Percentiles rank a stretch among this genome's conserved stretches.
These are phyloP conservation scores for Dendrolimus houi DNA, from an alignment of 2,888 invertebrate genomes.

Conservation along the genomic window DNA sequence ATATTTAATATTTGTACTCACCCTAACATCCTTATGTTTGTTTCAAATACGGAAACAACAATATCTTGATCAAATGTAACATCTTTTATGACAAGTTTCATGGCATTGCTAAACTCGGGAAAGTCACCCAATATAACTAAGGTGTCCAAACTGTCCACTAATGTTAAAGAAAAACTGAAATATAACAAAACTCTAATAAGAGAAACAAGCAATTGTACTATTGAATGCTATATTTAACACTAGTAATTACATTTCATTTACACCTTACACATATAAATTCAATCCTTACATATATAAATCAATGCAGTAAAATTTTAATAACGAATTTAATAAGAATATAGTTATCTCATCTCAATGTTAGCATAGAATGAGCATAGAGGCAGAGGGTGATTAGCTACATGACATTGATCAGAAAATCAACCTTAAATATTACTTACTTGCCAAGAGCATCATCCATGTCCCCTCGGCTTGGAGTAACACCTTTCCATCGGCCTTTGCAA, in stretches of 20 bases:
- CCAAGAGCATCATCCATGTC: slow-evolving; percentile 98
- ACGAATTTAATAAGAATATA: too few relatives aligned
- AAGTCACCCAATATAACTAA: slow-evolving; percentile 94
- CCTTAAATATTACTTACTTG: slow-evolving; percentile 82
- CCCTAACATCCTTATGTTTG: slow-evolving; percentile 98
- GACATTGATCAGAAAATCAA: too few relatives aligned
- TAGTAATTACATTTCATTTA: too few relatives aligned
- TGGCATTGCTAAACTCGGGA: slow-evolving; percentile 93
- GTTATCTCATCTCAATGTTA: too few relatives aligned
- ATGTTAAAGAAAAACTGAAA: slow-evolving; percentile 95
- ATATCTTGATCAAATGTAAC: slow-evolving; percentile 96
- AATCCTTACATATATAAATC: too few relatives aligned
- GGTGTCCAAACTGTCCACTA: slow-evolving; percentile 96
- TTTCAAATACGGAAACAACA: slow-evolving; percentile 98
- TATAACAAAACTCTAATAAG: slow-evolving; percentile 6
- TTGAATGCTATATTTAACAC: too few relatives aligned
- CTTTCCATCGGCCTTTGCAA: slow-evolving; percentile 94
- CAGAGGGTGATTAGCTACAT: too few relatives aligned
- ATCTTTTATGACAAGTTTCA: slow-evolving; percentile 88
- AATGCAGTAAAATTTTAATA: too few relatives aligned
- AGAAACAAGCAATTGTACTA: too few relatives aligned
- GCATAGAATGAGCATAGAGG: too few relatives aligned
- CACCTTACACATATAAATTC: too few relatives aligned
- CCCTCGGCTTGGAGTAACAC: slow-evolving; percentile 92
- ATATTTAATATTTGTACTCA: slow-evolving; percentile 51